Evolutionary conservation across 1,140 invertebrate species (phyloP).

Genomic region (Marisa cornuarietis): DNA sequence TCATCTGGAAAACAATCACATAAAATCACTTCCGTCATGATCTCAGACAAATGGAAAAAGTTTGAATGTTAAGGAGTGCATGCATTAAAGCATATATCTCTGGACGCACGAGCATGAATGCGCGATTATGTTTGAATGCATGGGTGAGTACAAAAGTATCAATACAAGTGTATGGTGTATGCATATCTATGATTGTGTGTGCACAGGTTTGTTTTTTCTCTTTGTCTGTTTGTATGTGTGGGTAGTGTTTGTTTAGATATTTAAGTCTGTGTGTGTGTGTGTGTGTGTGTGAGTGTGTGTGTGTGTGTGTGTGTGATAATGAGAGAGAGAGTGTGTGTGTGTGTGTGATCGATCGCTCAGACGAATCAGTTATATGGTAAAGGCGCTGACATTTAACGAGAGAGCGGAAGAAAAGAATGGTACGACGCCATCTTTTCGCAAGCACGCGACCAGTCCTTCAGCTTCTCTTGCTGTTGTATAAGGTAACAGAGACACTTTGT

Average conservation of each 20-base stretch:
- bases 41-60: too few relatives aligned
- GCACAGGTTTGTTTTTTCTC: background rate
- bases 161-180: background rate
- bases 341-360: background rate
- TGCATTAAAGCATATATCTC: too few relatives aligned
- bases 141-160: background rate
- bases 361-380: background rate
- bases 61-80: too few relatives aligned
- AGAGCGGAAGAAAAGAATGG: background rate
- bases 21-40: too few relatives aligned
- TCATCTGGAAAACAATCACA: too few relatives aligned
- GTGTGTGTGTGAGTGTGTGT: background rate
- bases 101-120: too few relatives aligned
- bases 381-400: background rate
- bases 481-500: too few relatives aligned
- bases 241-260: background rate
- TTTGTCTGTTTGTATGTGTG: slow-evolving; percentile 9
- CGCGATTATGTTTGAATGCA: too few relatives aligned
- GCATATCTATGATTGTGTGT: background rate
- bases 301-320: too few relatives aligned
- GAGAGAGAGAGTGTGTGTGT: background rate
- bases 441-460: too few relatives aligned
- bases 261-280: background rate
- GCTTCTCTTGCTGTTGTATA: too few relatives aligned
- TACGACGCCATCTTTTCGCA: background rate